Percentiles rank a stretch among this genome's conserved stretches.
Conservation (phyloP, 2,113 vertebrate species). For the Polypterus senegalus region DNA sequence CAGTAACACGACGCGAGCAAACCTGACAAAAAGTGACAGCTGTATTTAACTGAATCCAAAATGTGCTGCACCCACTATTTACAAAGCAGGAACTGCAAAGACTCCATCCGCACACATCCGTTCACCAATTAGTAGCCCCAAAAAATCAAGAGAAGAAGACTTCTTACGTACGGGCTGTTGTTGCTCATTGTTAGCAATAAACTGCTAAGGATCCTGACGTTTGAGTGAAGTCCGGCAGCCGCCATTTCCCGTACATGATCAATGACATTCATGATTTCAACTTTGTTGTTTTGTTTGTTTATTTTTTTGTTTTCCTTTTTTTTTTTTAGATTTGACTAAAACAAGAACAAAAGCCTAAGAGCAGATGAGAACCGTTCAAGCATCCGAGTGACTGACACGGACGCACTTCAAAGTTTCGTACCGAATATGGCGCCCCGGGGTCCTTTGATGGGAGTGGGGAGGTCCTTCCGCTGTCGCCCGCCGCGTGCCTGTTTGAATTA, state of each 20-base stretch:
- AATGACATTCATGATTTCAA: constrained; percentile 65
- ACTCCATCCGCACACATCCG: no score
- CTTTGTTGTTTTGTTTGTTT: constrained; percentile 3
- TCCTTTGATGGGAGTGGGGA: constrained; percentile 8
- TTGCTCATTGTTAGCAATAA: constrained; percentile 91
- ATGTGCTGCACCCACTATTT: no score
- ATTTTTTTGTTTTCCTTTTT: neutral
- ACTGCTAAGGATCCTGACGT: constrained; percentile 87
- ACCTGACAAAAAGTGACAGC: no score
- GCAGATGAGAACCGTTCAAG: neutral
- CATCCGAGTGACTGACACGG: neutral
- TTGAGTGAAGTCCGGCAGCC: constrained; percentile 86
- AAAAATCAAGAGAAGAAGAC: no score
- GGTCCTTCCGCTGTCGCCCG: neutral
- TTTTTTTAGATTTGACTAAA: no score
- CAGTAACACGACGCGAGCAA: no score
- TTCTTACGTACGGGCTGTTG: constrained; percentile 85
- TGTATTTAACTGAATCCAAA: no score
- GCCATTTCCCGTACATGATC: constrained; percentile 96
- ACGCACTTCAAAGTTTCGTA: constrained; percentile 14
- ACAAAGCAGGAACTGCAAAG: no score
- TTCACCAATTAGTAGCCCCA: no score
- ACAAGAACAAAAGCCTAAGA: neutral
- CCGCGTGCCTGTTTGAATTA: neutral
- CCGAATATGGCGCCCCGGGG: constrained; percentile 45